Conservation (phyloP, 2,113 vertebrate species). For the Microtus pennsylvanicus region DNA sequence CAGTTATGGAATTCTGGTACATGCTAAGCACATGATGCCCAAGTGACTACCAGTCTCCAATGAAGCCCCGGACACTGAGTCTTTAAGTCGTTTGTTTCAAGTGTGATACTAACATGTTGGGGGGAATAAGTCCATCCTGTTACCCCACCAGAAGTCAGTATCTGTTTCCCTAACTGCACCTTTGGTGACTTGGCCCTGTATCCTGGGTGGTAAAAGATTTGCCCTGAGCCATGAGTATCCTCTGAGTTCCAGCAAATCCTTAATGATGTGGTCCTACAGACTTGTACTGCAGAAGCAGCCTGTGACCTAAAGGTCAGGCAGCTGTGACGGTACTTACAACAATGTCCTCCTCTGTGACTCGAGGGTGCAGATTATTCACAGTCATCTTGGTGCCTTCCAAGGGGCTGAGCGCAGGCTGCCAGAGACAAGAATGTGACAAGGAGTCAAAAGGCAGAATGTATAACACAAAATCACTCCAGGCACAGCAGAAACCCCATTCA, state of each 20-base stretch:
- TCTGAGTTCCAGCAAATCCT: neutral
- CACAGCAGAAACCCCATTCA: neutral
- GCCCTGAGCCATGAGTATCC: neutral
- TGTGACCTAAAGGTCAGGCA: neutral
- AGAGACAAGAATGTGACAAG: conserved; percentile 49
- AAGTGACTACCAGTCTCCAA: too few species aligned
- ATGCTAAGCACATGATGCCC: too few species aligned
- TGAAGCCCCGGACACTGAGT: neutral
- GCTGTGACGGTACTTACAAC: conserved; percentile 90
- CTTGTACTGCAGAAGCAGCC: neutral
- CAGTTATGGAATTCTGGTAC: too few species aligned
- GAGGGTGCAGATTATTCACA: conserved; percentile 96
- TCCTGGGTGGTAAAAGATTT: neutral
- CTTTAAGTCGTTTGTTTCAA: neutral
- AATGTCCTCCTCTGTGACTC: conserved; percentile 98
- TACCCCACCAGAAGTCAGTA: rapidly evolving
- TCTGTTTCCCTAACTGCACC: neutral
- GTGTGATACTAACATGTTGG: neutral
- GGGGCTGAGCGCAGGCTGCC: conserved; percentile 94
- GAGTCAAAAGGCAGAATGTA: neutral
- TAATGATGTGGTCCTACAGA: neutral
- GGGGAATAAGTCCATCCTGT: neutral
- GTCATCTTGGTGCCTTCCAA: conserved; percentile 99
- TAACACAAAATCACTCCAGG: neutral
- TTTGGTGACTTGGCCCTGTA: neutral